Conservation (phyloP, 2,797 vertebrate species). For the Chaetodon trifasciatus region DNA sequence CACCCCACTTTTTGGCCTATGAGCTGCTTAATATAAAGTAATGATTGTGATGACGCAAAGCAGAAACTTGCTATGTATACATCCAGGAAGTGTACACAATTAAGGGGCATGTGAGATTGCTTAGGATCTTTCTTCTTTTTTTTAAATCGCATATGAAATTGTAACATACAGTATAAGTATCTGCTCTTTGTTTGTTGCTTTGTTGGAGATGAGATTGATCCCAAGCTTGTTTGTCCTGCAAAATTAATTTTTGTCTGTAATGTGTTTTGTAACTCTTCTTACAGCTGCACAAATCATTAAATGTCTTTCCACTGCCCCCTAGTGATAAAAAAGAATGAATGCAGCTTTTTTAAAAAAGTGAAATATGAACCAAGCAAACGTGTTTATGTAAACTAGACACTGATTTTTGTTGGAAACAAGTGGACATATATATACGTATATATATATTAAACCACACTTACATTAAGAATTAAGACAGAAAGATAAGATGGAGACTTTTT, state of each 20-base stretch:
- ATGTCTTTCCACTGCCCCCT: not conserved
- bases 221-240: not conserved
- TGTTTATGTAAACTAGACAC: too few species aligned
- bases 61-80: not conserved
- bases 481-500: not conserved
- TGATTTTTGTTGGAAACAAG: not conserved
- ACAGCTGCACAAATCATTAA: not conserved
- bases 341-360: not conserved
- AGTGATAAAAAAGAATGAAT: not conserved
- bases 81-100: not conserved
- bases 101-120: not conserved
- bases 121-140: not conserved
- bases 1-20: too few species aligned
- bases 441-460: too few species aligned
- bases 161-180: not conserved
- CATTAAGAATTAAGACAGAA: constrained; percentile 3
- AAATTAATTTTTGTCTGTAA: not conserved
- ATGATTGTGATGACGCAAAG: not conserved
- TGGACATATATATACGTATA: too few species aligned
- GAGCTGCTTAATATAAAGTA: not conserved
- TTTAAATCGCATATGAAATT: not conserved
- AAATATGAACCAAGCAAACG: not conserved
- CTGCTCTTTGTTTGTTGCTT: not conserved
- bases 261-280: not conserved
- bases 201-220: not conserved